Evolutionary conservation across 2,113 vertebrate genomes (phyloP), one percentile per base, ranked within the genome.

Genomic region (Edolisoma coerulescens): DNA sequence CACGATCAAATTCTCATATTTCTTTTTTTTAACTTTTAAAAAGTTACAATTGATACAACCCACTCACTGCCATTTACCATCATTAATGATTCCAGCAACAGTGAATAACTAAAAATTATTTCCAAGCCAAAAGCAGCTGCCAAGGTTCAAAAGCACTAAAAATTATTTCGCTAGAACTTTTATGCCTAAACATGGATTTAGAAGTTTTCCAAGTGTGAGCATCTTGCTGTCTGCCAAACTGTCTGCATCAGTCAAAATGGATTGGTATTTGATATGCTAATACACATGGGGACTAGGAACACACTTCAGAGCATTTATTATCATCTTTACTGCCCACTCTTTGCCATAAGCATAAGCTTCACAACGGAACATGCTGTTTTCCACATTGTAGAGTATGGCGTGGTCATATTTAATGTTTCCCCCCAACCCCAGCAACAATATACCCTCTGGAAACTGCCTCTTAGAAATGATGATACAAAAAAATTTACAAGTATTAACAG

Each of bases 21-120:
- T 94, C 82, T 73, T 75, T 56, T 63, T 77, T 54, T 73, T 39
- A 7, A 76, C 28, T 65, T 94, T 79, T 76, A 16, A 90, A 65
- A 85, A 92, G 63, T 74, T 83, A 84, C 50, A 88, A 54, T 86
- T 94, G 71, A 80, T 74, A 70, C 79, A 89, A 88, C 90, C 92
- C 50, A 94, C 88, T 95, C 79, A 61, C 79, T 95, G 92, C 63
- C 95, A 92, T 93, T 94, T 93, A 83, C 54, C 54, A 81, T 77
- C 83, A 92, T 61, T 95, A 95, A 80, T 83, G 71, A 96, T 95
- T 95, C 64, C 45, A 95, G 56, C 93, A 96, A 74, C 68, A 74
- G 14, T 45, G 83, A 96, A 84, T 73, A 93, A 80, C 68, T 83
- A 86, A 92, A 95, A 95, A 67, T 90, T 94, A 90, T 74, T 15